Evolutionary conservation across 2,888 invertebrate species (phyloP), one percentile per base, ranked within the genome.

Genomic region (Cheilosia pagana): DNA sequence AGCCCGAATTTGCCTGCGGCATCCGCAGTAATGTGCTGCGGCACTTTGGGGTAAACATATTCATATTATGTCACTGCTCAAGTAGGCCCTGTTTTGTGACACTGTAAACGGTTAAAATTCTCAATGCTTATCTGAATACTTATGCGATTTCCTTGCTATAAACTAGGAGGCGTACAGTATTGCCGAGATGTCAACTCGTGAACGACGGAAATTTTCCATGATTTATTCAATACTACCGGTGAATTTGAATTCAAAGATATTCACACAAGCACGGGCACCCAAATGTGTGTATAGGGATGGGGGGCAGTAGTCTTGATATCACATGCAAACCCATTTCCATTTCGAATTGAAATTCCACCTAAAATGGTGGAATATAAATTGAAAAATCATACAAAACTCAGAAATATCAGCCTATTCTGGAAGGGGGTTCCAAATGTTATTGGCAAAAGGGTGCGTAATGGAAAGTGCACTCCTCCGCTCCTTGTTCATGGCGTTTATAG

Each of bases 141-240:
- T 60, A 50, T 59, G 57, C 16, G 3, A 23, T 21, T 68, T 45
- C 21, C 43, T n/a, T 55, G 12, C 7, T 19, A 28, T 43, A 12
- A 41, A 25, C 21, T 19, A 21, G 31, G 31, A 12, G 7, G 14
- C 1, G 14, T 21, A 35, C 35, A 8, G 48, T 23, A 19, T 10
- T 25, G 8, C 12, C 14, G 41, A 43, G 16, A 63, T 71, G 72
- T 57, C 63, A 52, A 57, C 63, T 35, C 43, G 10, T 19, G n/a
- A 45, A 39, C 31, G 25, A 45, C 21, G 50, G 48, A 43, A 50
- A 74, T 57, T 70, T 75, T 74, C 65, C 63, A 25, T 83, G 83
- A 83, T 83, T 75, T 83, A 79, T 83, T 79, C 70, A 70, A 83
- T 74, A 60, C 78, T 68, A 55, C 52, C 65, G 48, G 63, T 68